A percentile compares a stretch with the other conserved stretches of the same genome.
Conservation (phyloP, 2,797 vertebrate genomes). For the Eupleurogrammus muticus region DNA sequence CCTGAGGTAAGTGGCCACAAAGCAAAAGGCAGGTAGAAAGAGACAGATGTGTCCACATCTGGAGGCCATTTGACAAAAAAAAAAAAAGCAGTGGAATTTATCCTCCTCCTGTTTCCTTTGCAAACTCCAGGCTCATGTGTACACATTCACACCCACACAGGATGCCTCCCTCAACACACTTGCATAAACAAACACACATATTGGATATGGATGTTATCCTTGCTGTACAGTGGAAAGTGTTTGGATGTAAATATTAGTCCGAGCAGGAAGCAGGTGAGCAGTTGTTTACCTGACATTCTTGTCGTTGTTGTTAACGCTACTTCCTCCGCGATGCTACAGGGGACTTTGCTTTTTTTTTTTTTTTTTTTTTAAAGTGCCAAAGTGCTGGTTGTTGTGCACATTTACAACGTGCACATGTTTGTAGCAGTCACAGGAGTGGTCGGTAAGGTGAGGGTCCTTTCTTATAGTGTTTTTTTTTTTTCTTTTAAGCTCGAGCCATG, state of each 20-base stretch:
- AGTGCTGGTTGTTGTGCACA: not conserved
- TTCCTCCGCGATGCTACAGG: slow-evolving; percentile 1
- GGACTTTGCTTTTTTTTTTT: slow-evolving; percentile 13
- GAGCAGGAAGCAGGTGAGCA: slow-evolving; percentile 22
- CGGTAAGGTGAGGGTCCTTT: slow-evolving; percentile 18
- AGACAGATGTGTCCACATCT: slow-evolving; percentile 81
- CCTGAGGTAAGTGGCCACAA: slow-evolving; percentile 17
- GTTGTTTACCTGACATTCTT: slow-evolving; percentile 15
- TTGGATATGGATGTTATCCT: slow-evolving; percentile 12
- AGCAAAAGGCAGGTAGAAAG: slow-evolving; percentile 27
- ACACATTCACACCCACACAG: slow-evolving; percentile 31
- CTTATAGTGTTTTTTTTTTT: slow-evolving; percentile 26
- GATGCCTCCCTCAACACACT: slow-evolving; percentile 22
- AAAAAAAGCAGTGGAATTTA: slow-evolving; percentile 80
- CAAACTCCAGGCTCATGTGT: slow-evolving; percentile 20
- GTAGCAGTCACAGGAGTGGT: not conserved
- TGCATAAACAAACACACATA: slow-evolving; percentile 19
- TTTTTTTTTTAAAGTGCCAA: no score
- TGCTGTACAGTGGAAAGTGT: slow-evolving; percentile 9
- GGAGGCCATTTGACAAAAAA: slow-evolving; percentile 83
- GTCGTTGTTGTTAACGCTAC: slow-evolving; percentile 20
- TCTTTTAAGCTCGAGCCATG: slow-evolving; percentile 16
- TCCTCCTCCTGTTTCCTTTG: slow-evolving; percentile 48
- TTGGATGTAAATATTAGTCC: slow-evolving; percentile 37
- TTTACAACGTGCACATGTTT: slow-evolving; percentile 6